A percentile compares a stretch with the other conserved stretches of the same genome.
phyloP scores from a whole-genome alignment of 2,888 invertebrate genomes.

The Asteroscopus sphinx region DNA sequence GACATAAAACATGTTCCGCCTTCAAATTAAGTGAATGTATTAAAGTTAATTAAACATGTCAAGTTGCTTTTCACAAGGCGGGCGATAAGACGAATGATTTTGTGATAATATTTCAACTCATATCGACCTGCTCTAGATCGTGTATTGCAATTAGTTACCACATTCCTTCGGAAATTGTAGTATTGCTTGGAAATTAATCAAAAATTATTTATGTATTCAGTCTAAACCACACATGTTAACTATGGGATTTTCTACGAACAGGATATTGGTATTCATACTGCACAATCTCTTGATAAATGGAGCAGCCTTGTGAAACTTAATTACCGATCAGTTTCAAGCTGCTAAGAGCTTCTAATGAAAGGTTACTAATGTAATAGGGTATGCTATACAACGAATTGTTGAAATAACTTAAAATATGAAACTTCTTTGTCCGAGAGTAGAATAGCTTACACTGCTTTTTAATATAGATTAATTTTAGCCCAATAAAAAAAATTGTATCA shows the following conservation, averaged over 20 bases:
- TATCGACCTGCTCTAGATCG: constrained; percentile 30
- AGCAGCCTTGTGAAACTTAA: not conserved
- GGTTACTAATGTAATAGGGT: no score
- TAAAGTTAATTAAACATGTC: constrained; percentile 17
- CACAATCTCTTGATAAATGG: constrained; percentile 3
- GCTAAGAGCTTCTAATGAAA: not conserved
- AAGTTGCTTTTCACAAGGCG: constrained; percentile 24
- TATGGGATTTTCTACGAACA: constrained; percentile 13
- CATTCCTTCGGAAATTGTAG: constrained; percentile 48
- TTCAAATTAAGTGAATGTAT: constrained; percentile 9
- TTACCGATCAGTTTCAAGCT: not conserved
- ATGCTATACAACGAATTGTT: no score
- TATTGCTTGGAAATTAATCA: constrained; percentile 36
- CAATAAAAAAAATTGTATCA: no score
- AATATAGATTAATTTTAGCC: no score
- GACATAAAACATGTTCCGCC: constrained; percentile 4
- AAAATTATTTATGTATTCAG: constrained; percentile 53
- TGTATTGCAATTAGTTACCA: constrained; percentile 53
- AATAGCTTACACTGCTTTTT: no score
- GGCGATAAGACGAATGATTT: constrained; percentile 21
- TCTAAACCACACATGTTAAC: constrained; percentile 40
- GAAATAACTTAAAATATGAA: no score
- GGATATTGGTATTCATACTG: constrained; percentile 7
- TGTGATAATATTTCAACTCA: constrained; percentile 39
- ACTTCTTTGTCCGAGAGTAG: no score